phyloP scores from a whole-genome alignment of 2,113 vertebrate genomes.

The Piaya cayana region DNA sequence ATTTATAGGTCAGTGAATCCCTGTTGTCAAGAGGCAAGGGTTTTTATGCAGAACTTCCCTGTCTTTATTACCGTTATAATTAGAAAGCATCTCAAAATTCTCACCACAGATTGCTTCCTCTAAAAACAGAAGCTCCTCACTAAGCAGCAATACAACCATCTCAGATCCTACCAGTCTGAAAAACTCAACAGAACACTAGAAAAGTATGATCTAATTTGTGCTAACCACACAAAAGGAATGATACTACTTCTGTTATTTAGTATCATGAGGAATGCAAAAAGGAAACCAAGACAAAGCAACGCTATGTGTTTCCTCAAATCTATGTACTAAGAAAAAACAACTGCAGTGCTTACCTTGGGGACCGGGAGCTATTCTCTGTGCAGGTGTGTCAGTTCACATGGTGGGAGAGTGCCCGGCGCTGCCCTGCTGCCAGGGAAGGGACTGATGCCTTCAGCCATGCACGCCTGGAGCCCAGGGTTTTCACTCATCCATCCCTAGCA shows the following conservation, averaged over 20 bases:
- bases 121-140: neutral
- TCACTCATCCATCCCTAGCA: neutral
- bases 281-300: neutral
- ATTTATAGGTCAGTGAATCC: slow-evolving; percentile 17
- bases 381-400: slow-evolving; percentile 5
- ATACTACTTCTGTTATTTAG: neutral
- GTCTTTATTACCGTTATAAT: neutral
- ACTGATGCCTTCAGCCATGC: neutral
- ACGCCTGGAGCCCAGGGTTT: neutral
- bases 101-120: neutral
- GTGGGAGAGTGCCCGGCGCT: neutral
- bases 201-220: neutral
- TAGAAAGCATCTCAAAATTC: neutral
- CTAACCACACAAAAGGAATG: neutral
- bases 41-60: neutral
- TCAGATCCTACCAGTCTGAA: neutral
- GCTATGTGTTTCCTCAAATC: accelerated
- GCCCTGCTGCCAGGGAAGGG: neutral
- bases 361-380: neutral
- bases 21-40: neutral
- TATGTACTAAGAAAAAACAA: accelerated
- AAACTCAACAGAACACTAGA: neutral
- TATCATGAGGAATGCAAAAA: neutral
- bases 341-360: neutral
- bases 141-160: neutral